Evolutionary conservation across 2,888 invertebrate genomes (phyloP), one percentile per base, ranked within the genome.

Genomic region (Hedya salicella): DNA sequence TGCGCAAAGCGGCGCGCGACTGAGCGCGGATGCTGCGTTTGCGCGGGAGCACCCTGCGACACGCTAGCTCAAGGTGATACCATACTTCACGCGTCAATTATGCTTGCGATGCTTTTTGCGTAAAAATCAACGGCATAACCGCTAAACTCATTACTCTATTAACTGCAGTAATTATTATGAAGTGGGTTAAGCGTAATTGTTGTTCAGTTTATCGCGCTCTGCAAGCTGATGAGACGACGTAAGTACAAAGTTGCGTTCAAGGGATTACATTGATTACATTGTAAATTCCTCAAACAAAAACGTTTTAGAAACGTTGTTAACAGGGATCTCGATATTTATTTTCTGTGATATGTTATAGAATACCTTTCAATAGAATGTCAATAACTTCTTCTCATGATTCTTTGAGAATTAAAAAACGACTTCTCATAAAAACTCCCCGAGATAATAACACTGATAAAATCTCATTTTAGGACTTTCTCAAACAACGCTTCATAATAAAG

Each of bases 91-190:
- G 60, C 66, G 39, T 53, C 30, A 53, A 39, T 54, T 49, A 48
- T 54, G 61, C 54, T 66, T 54, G 60, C 40, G 42, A 57, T 60
- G 59, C 54, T 66, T 64, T 64, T 66, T 66, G 61, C 61, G 66
- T 66, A 66, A 61, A 66, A 61, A 66, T 66, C 61, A 66, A 54
- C 54, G 32, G 61, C 66, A 66, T 66, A 66, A 61, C 60, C 48
- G 61, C 21, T 65, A 52, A 64, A 53, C 60, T 65, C 52, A 61
- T 66, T 61, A 54, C 48, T 57, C 13, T 59, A 59, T 64, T 59
- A 52, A 46, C 16, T 46, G 42, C 9, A 39, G 64, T 64, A 59
- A 54, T 60, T 30, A 32, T 61, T 54, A 40, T 40, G 36, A 44
- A 64, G 64, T 61, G 40, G 48, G 65, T 60, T 60, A 60, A 25